Percentiles rank a stretch among this genome's conserved stretches.
phyloP scores from a whole-genome alignment of 2,113 vertebrate species.

The Ranitomeya imitator region DNA sequence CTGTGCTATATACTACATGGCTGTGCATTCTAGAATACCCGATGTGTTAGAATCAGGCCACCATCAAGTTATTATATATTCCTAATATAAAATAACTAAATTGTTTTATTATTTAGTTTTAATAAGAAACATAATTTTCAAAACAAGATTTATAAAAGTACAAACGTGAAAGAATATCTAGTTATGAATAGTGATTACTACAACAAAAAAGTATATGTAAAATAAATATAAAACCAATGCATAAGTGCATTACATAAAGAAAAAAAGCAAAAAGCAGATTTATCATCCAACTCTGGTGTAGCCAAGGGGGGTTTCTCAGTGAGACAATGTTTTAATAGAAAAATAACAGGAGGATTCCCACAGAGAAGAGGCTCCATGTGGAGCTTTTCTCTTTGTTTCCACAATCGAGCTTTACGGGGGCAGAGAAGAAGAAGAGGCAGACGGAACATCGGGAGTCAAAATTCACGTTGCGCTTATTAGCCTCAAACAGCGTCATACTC shows the following conservation, averaged over 20 bases:
- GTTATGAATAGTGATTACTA: not conserved
- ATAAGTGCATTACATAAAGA: conserved; percentile 10
- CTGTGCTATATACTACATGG: too few species aligned
- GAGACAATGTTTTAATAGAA: conserved; percentile 54
- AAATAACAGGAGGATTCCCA: conserved; percentile 46
- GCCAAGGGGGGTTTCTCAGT: conserved; percentile 43
- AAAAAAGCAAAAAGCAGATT: conserved; percentile 9
- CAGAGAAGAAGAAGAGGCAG: conserved; percentile 9
- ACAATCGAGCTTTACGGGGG: not conserved
- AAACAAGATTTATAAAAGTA: not conserved
- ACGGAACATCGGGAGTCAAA: conserved; percentile 17
- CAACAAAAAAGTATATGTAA: not conserved
- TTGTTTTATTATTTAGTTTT: not conserved
- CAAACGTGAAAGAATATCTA: not conserved
- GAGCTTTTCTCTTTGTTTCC: conserved; percentile 28
- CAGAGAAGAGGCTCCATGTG: conserved; percentile 21
- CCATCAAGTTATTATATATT: not conserved
- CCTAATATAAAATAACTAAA: not conserved
- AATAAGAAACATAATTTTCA: not conserved
- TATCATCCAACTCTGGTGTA: conserved; percentile 9
- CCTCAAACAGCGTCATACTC: conserved; percentile 7
- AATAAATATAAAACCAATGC: not conserved
- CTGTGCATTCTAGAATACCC: too few species aligned
- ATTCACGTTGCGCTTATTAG: conserved; percentile 33
- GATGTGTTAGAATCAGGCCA: too few species aligned